Evolutionary conservation across 2,888 invertebrate species (phyloP), one percentile per base, ranked within the genome.

Genomic region (Eristalis intricaria): DNA sequence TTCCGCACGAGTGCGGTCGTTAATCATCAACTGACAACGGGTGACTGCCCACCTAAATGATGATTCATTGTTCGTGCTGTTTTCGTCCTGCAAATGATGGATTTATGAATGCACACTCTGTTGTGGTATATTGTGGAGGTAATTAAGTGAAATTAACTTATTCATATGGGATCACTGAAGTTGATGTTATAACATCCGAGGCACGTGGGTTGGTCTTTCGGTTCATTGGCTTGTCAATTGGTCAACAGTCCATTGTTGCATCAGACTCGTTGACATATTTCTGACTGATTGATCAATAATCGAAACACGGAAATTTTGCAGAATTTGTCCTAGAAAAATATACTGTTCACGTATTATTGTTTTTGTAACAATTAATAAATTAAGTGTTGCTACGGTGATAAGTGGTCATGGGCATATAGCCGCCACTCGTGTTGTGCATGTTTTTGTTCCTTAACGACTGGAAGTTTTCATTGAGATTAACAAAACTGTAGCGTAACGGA

Each of bases 131-230:
- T 40, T 43, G 23, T 26, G 43, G 43, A 40, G 43, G 19, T 8
- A 66, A 43, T 38, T 66, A 66, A n/a, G 13, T 66, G 26, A 66
- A 66, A 66, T 40, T 38, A 65, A 32, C 13, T 38, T 40, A 15
- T 11, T 38, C 22, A 40, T 19, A 40, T 11, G 64, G 38, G 22
- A 38, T 22, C 13, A 11, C 23, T 65, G 23, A 19, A 40, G 23
- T 50, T n/a, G 50, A 50, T 8, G 19, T 8, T 50, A 8, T 19
- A 22, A 3, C 8, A 4, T 38, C 13, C 0, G 38, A n/a, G n/a
- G n/a, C n/a, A 50, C 19, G 1, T 19, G 8, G 10, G 50, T 43
- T n/a, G 4, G n/a, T n/a, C 15, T n/a, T 43, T n/a, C 7, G 43
- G 43, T 43, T 43, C 43, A 43, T 43, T 43, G 15, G 15, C 7